Evolutionary conservation across 2,113 vertebrate genomes (phyloP), one percentile per base, ranked within the genome.

Genomic region (Crotalus horridus): DNA sequence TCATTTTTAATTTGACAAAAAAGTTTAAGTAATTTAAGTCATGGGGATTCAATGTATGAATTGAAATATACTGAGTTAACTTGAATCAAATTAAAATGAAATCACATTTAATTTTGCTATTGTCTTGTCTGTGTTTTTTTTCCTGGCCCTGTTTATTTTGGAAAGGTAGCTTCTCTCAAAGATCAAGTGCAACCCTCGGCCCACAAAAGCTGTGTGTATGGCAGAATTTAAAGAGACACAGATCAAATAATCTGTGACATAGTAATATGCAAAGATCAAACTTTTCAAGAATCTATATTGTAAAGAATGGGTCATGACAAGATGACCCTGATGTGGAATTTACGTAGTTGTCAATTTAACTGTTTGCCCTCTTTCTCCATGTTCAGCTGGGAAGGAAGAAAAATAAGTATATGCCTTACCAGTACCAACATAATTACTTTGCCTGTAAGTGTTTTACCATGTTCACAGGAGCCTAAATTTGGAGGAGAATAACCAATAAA

Each of bases 351-450:
- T 58, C 29, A 59, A 0, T 13, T 69, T 43, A 1, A 3, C 20
- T 39, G 4, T 39, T 69, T 20, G 2, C 39, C 29, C 8, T 51
- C 89, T 1, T 74, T 93, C 87, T 85, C 3, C n/a, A 91, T 94
- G 93, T 94, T 69, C 96, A 98, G 98, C 98, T 98, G n/a, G 98
- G 98, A 89, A 97, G 97, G 54, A 96, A 97, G 96, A 98, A 98
- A 96, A 98, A 96, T 88, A 98, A 98, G 61, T 97, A 98, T 91
- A 98, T 98, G 98, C 98, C 98, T 1, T 98, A 98, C 93, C 97
- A 98, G 59, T 96, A 98, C 85, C 98, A 98, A 93, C 98, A 98
- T 89, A 98, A 96, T 9, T 98, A 98, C 95, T 98, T 98, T 93
- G 89, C 96, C 93, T 61, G 98, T 98, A 96, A 98, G 98, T 98